These are phyloP conservation scores for Hipparchia sbordonii DNA, from an alignment of 2,888 invertebrate genomes.

Conservation along the genomic window DNA sequence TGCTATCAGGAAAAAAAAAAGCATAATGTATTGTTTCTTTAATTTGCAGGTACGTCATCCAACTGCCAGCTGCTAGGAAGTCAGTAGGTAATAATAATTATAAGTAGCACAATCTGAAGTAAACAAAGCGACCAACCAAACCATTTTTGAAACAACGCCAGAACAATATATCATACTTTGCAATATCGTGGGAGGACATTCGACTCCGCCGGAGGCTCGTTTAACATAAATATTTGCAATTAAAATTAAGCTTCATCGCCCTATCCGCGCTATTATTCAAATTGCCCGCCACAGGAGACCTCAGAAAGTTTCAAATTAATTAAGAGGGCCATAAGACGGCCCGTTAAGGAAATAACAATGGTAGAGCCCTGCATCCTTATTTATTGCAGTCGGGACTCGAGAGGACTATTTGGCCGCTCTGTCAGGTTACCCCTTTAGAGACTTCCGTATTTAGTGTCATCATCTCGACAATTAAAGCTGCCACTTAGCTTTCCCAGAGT, in stretches of 20 bases:
- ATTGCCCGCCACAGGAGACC: conserved; percentile 80
- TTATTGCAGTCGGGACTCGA: conserved; percentile 59
- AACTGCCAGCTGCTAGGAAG: conserved; percentile 4
- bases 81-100: conserved; percentile 18
- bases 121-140: conserved; percentile 29
- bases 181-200: conserved; percentile 55
- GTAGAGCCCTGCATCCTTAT: conserved; percentile 69
- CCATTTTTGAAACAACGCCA: conserved; percentile 48
- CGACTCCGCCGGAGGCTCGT: conserved; percentile 58
- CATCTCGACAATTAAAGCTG: conserved; percentile 11
- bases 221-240: conserved; percentile 83
- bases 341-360: conserved; percentile 82
- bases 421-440: conserved; percentile 53
- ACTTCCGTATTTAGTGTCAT: conserved; percentile 7
- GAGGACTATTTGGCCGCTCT: conserved; percentile 66
- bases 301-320: conserved; percentile 83
- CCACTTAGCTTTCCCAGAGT: neutral
- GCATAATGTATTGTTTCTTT: conserved; percentile 3
- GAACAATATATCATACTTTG: conserved; percentile 71
- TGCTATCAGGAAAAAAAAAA: neutral
- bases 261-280: conserved; percentile 81
- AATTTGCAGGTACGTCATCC: conserved; percentile 35
- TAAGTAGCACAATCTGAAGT: conserved; percentile 13
- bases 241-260: conserved; percentile 78
- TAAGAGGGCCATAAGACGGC: conserved; percentile 81